Conservation (phyloP, 2,888 invertebrate genomes). For the Notocelia uddmanniana region DNA sequence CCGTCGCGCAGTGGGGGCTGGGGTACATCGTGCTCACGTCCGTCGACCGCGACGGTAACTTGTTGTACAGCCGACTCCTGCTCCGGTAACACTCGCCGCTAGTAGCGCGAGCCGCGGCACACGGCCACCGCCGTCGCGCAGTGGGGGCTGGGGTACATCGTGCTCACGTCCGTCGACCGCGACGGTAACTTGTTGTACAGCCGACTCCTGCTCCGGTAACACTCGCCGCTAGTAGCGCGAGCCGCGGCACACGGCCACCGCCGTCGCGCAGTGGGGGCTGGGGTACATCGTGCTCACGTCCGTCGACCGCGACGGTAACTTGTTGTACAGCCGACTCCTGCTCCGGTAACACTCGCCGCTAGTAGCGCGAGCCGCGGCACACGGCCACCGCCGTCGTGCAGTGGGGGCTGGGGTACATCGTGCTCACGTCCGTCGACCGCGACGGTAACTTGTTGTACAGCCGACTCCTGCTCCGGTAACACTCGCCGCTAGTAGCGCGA, state of each 20-base stretch:
- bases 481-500: slow-evolving; percentile 97
- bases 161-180: slow-evolving; percentile 98
- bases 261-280: slow-evolving; percentile 95
- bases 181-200: slow-evolving; percentile 89
- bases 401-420: slow-evolving; percentile 99
- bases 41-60: slow-evolving; percentile 97
- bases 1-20: slow-evolving; percentile 97
- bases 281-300: slow-evolving; percentile 99
- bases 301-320: slow-evolving; percentile 97
- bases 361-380: slow-evolving; percentile 95
- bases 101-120: slow-evolving; percentile 94
- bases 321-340: slow-evolving; percentile 95
- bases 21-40: slow-evolving; percentile 99
- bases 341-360: slow-evolving; percentile 98
- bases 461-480: slow-evolving; percentile 94
- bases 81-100: slow-evolving; percentile 98
- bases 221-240: slow-evolving; percentile 97
- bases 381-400: slow-evolving; percentile 96
- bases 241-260: slow-evolving; percentile 96
- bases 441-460: slow-evolving; percentile 88
- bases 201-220: slow-evolving; percentile 94
- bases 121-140: slow-evolving; percentile 96
- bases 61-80: slow-evolving; percentile 79
- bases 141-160: slow-evolving; percentile 99
- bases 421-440: slow-evolving; percentile 98